Conservation (phyloP, 2,888 invertebrate genomes). For the Mellilla xanthometata region DNA sequence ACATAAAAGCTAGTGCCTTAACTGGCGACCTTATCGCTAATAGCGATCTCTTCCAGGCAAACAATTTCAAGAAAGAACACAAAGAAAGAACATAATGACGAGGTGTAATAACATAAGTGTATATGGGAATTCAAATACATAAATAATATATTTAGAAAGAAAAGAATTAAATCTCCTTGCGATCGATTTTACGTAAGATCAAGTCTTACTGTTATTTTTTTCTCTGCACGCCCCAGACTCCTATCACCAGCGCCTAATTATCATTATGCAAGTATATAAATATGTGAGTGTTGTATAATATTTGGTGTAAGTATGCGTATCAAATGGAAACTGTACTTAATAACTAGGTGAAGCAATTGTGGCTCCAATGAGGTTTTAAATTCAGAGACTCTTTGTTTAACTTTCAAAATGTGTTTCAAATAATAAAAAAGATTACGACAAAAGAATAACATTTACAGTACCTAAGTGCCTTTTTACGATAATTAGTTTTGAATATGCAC, state of each 20-base stretch:
- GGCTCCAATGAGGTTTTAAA: slow-evolving; percentile 24
- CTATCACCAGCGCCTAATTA: slow-evolving; percentile 27
- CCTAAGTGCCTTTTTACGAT: too few relatives aligned
- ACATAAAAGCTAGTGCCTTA: too few relatives aligned
- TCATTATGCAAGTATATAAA: slow-evolving; percentile 26
- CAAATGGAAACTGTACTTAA: slow-evolving; percentile 14
- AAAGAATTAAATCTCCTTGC: slow-evolving; percentile 11
- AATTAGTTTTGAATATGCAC: too few relatives aligned
- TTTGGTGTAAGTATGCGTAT: slow-evolving; percentile 18
- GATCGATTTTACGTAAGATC: slow-evolving; percentile 26
- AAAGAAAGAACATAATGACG: too few relatives aligned
- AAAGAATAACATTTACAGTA: too few relatives aligned
- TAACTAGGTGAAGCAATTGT: slow-evolving; percentile 19
- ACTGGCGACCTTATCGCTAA: too few relatives aligned
- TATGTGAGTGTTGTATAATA: slow-evolving; percentile 25
- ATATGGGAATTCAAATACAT: too few relatives aligned
- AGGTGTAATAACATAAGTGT: too few relatives aligned
- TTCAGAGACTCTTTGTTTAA: background rate
- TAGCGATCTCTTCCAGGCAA: too few relatives aligned
- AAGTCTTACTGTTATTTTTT: slow-evolving; percentile 12
- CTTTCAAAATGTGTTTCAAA: too few relatives aligned
- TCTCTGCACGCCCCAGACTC: slow-evolving; percentile 12
- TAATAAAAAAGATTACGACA: too few relatives aligned
- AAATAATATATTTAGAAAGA: background rate
- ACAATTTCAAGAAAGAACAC: too few relatives aligned